Evolutionary conservation across 2,888 invertebrate genomes (phyloP).

Genomic region (Phrixothrix hirtus): DNA sequence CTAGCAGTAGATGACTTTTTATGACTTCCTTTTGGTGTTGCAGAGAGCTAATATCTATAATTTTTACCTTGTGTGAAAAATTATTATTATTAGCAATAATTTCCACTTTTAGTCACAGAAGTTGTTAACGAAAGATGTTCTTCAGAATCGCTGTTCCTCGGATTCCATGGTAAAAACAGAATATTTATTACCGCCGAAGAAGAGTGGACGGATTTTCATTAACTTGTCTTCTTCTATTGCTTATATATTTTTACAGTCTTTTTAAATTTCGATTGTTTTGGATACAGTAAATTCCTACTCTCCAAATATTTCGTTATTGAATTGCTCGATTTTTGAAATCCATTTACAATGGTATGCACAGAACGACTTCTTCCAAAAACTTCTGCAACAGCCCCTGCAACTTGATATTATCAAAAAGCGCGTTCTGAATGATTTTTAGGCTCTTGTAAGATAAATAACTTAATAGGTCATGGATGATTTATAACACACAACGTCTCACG

Average conservation of each 20-base stretch:
- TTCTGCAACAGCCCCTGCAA: constrained; percentile 32
- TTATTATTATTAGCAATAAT: too few species aligned
- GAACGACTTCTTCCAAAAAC: constrained; percentile 17
- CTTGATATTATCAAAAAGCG: constrained; percentile 38
- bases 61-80: not conserved
- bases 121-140: not conserved
- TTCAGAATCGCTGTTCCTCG: not conserved
- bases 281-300: constrained; percentile 12
- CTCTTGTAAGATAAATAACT: constrained; percentile 5
- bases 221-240: not conserved
- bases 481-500: too few species aligned
- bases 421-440: constrained; percentile 38
- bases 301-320: constrained; percentile 15
- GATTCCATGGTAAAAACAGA: not conserved
- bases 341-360: constrained; percentile 38
- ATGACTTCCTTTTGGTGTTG: too few species aligned
- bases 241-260: not conserved
- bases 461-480: constrained; percentile 1
- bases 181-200: not conserved
- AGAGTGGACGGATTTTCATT: not conserved
- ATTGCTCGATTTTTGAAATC: constrained; percentile 40
- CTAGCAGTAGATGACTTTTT: not conserved
- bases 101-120: not conserved
- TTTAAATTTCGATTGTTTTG: constrained; percentile 7
- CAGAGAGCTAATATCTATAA: not conserved